A percentile compares a stretch with the other conserved stretches of the same genome.
phyloP scores from a whole-genome alignment of 2,113 vertebrate species.

The Tonatia bakeri region DNA sequence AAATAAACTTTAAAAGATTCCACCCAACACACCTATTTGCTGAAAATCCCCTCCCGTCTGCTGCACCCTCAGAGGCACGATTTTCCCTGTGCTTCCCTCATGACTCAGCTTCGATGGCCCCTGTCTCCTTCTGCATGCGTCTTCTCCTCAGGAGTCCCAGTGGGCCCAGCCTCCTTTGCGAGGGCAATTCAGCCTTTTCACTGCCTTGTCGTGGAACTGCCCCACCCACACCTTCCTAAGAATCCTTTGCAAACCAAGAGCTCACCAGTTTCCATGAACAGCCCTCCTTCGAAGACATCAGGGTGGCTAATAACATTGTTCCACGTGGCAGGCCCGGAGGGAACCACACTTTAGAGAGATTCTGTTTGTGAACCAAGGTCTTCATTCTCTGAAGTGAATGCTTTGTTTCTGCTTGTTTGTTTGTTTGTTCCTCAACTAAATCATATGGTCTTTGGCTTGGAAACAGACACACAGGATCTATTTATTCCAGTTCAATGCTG shows the following conservation, averaged over 20 bases:
- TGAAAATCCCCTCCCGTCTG: background rate
- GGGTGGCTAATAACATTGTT: background rate
- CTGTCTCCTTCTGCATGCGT: no score
- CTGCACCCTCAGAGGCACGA: background rate
- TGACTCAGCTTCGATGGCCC: background rate
- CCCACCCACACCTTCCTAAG: background rate
- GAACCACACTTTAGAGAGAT: background rate
- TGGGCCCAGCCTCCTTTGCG: background rate
- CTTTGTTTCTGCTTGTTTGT: background rate
- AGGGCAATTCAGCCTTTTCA: background rate
- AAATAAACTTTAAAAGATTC: background rate
- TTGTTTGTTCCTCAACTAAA: background rate
- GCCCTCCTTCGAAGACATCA: background rate
- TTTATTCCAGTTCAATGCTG: background rate
- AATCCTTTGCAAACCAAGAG: background rate
- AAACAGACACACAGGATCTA: background rate
- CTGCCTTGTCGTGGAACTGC: background rate
- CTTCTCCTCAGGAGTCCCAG: background rate
- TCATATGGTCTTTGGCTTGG: background rate
- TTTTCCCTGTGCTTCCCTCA: fast-evolving
- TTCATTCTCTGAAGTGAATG: background rate
- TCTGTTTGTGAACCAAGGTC: background rate
- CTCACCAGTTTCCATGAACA: background rate
- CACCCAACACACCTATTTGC: background rate
- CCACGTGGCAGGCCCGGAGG: fast-evolving